Conservation (phyloP, 2,888 invertebrate species). For the Ormyrus labotus region DNA sequence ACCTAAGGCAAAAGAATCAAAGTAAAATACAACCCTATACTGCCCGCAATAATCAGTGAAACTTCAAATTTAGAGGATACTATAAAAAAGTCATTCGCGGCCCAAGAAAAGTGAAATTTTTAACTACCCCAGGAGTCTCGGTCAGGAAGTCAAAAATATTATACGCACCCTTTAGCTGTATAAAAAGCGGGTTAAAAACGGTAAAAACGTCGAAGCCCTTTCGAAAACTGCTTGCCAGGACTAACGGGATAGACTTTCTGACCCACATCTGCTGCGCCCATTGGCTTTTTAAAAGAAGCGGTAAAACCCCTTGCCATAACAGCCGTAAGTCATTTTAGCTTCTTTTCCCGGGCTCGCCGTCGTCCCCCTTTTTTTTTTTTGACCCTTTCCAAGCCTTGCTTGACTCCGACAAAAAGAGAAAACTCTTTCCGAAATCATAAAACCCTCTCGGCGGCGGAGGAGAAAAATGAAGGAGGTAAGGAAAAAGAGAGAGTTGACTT, state of each 20-base stretch:
- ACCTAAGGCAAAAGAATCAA: too few relatives aligned
- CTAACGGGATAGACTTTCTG: slow-evolving; percentile 44
- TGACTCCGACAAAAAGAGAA: not conserved
- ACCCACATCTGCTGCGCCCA: slow-evolving; percentile 47
- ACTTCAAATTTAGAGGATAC: not conserved
- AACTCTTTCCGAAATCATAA: slow-evolving; percentile 26
- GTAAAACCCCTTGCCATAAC: slow-evolving; percentile 53
- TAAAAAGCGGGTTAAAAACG: slow-evolving; percentile 51
- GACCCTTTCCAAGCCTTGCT: slow-evolving; percentile 39
- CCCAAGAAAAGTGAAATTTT: slow-evolving; percentile 41
- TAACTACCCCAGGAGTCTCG: slow-evolving; percentile 17
- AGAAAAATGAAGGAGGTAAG: slow-evolving; percentile 41
- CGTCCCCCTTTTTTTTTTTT: slow-evolving; percentile 29
- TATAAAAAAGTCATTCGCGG: slow-evolving; percentile 3
- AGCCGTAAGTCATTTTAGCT: slow-evolving; percentile 23
- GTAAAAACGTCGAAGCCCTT: slow-evolving; percentile 22
- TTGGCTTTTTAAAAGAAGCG: slow-evolving; percentile 35
- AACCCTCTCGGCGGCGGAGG: slow-evolving; percentile 36
- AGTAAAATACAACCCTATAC: too few relatives aligned
- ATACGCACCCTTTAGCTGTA: not conserved
- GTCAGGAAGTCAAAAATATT: slow-evolving; percentile 46
- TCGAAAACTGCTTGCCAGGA: not conserved
- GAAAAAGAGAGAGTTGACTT: slow-evolving; percentile 68
- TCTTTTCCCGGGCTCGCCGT: not conserved
- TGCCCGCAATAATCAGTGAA: not conserved